Evolutionary conservation across 2,113 vertebrate genomes (phyloP).

Genomic region (Microcebus lehilahytsara): DNA sequence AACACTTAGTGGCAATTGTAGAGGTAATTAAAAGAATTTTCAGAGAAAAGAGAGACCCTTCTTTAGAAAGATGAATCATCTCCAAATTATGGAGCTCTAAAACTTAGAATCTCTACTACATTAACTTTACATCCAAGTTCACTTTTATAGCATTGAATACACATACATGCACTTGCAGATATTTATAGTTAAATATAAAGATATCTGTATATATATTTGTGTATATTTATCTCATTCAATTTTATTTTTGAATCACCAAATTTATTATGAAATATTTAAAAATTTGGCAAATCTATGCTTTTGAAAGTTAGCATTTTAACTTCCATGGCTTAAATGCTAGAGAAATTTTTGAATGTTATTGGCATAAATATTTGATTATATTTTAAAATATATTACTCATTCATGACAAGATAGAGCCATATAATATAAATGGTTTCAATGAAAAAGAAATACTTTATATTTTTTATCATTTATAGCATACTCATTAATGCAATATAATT

Average conservation of each 20-base stretch:
- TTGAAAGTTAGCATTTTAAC: background rate
- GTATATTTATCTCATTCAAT: background rate
- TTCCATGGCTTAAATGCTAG: background rate
- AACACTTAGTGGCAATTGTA: background rate
- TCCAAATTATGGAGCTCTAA: background rate
- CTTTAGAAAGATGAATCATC: background rate
- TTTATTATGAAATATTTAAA: slow-evolving; percentile 14
- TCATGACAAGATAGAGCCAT: background rate
- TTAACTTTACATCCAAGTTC: background rate
- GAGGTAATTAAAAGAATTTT: background rate
- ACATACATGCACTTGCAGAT: background rate
- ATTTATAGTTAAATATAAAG: background rate
- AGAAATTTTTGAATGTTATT: background rate
- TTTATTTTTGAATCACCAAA: background rate
- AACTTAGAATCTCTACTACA: background rate
- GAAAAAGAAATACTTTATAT: background rate
- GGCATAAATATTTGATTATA: background rate
- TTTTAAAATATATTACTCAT: background rate
- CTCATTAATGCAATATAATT: background rate
- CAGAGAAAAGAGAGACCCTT: rapidly evolving
- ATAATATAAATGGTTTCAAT: background rate
- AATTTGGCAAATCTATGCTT: background rate
- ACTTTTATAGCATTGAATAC: background rate
- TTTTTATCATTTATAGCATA: background rate
- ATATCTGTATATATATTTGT: background rate